phyloP scores from a whole-genome alignment of 2,888 invertebrate genomes.

The Cyclophora punctaria region DNA sequence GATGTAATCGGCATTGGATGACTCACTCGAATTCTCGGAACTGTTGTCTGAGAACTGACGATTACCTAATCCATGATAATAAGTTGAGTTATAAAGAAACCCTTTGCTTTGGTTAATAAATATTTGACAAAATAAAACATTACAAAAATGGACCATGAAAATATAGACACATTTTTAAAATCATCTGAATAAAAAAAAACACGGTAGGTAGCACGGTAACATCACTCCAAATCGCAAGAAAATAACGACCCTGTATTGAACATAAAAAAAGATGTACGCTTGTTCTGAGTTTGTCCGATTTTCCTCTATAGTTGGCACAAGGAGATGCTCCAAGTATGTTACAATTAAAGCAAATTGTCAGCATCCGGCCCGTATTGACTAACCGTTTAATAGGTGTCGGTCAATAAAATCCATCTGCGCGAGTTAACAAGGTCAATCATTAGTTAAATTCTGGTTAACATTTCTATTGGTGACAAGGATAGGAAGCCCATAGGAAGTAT shows the following conservation, averaged over 20 bases:
- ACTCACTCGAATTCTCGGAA: constrained; percentile 47
- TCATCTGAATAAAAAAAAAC: too few relatives aligned
- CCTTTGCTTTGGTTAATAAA: too few relatives aligned
- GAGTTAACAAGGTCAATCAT: constrained; percentile 45
- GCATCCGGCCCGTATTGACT: constrained; percentile 64
- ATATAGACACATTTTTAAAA: too few relatives aligned
- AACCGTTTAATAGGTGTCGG: constrained; percentile 59
- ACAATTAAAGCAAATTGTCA: constrained; percentile 65
- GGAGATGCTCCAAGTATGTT: constrained; percentile 32
- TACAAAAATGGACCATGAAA: too few relatives aligned
- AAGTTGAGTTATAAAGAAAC: too few relatives aligned
- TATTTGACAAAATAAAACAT: not conserved
- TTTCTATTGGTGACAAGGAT: constrained; percentile 17
- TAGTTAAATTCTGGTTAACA: constrained; percentile 41
- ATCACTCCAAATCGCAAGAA: too few relatives aligned
- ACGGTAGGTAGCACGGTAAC: too few relatives aligned
- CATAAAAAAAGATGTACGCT: too few relatives aligned
- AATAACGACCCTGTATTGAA: too few relatives aligned
- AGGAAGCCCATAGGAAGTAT: too few relatives aligned
- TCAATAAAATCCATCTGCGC: constrained; percentile 62
- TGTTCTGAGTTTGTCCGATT: too few relatives aligned
- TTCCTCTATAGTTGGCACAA: too few relatives aligned
- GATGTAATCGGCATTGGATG: constrained; percentile 28
- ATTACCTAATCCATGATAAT: constrained; percentile 27
- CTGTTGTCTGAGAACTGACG: constrained; percentile 23